Percentiles rank a stretch among this genome's conserved stretches.
phyloP scores from a whole-genome alignment of 1,140 invertebrate genomes.

The Aphidius ervi region DNA sequence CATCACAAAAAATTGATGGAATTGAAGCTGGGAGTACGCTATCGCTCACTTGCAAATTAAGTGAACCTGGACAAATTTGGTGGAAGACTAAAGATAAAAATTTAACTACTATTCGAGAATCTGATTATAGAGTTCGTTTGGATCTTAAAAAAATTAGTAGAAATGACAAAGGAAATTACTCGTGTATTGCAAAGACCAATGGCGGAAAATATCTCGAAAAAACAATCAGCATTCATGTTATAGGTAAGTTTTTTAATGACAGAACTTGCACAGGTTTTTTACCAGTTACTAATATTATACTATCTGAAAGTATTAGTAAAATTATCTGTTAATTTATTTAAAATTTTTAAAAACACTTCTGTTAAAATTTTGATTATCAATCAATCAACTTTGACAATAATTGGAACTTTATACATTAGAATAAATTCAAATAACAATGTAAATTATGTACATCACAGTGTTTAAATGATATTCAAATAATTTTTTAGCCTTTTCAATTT shows the following conservation, averaged over 20 bases:
- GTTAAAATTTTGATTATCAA: too few species aligned
- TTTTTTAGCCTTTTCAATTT: too few species aligned
- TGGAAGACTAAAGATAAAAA: slow-evolving; percentile 43
- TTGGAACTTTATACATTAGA: too few species aligned
- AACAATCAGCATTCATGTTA: slow-evolving; percentile 43
- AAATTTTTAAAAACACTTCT: too few species aligned
- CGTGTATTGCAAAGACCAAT: slow-evolving; percentile 48
- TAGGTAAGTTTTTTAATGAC: slow-evolving; percentile 36
- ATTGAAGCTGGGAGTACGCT: slow-evolving; percentile 50
- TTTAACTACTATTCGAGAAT: slow-evolving; percentile 44
- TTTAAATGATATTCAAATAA: too few species aligned
- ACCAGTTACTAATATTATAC: too few species aligned
- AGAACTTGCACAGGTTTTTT: slow-evolving; percentile 10
- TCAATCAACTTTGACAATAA: too few species aligned
- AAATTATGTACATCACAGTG: too few species aligned
- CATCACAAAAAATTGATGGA: slow-evolving; percentile 41
- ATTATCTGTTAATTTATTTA: too few species aligned
- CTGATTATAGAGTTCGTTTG: slow-evolving; percentile 38
- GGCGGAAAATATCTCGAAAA: slow-evolving; percentile 40
- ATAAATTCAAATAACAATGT: too few species aligned
- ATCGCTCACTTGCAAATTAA: slow-evolving; percentile 38
- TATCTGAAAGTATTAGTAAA: too few species aligned
- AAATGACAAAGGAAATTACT: slow-evolving; percentile 57
- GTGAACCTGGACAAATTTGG: slow-evolving; percentile 39
- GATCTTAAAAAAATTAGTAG: slow-evolving; percentile 52